Percentiles rank a stretch among this genome's conserved stretches.
Conservation (phyloP, 2,797 vertebrate genomes). For the Pangasius mekongensis region DNA sequence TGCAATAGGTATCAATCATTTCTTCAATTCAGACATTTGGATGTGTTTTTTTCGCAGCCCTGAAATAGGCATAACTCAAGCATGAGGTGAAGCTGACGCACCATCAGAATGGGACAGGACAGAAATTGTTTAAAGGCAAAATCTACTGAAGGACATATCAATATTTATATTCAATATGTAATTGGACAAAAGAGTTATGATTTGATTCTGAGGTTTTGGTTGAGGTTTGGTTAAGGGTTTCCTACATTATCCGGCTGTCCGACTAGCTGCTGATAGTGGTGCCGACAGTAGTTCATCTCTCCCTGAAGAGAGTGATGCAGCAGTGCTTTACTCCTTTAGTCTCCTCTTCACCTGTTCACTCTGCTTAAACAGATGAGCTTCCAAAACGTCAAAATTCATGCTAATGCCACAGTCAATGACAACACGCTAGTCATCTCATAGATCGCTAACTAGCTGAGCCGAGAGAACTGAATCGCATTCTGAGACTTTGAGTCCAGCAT, state of each 20-base stretch:
- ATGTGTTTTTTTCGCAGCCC: not conserved
- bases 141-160: not conserved
- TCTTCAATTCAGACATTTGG: not conserved
- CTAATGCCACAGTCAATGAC: not conserved
- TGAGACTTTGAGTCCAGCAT: too few relatives aligned
- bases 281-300: not conserved
- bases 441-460: too few relatives aligned
- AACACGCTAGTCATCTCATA: not conserved
- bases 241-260: not conserved
- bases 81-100: not conserved
- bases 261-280: not conserved
- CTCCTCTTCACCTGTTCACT: not conserved
- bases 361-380: not conserved
- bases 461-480: too few relatives aligned
- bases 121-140: not conserved
- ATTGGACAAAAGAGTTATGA: not conserved
- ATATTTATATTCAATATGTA: not conserved
- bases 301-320: too few relatives aligned
- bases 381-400: not conserved
- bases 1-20: not conserved
- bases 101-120: not conserved
- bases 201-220: not conserved
- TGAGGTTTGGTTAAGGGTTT: not conserved
- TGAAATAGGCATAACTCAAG: not conserved
- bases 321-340: not conserved